A percentile compares a stretch with the other conserved stretches of the same genome.
These are phyloP conservation scores for Chirona hameri DNA, from an alignment of 2,888 invertebrate species.

Conservation along the genomic window DNA sequence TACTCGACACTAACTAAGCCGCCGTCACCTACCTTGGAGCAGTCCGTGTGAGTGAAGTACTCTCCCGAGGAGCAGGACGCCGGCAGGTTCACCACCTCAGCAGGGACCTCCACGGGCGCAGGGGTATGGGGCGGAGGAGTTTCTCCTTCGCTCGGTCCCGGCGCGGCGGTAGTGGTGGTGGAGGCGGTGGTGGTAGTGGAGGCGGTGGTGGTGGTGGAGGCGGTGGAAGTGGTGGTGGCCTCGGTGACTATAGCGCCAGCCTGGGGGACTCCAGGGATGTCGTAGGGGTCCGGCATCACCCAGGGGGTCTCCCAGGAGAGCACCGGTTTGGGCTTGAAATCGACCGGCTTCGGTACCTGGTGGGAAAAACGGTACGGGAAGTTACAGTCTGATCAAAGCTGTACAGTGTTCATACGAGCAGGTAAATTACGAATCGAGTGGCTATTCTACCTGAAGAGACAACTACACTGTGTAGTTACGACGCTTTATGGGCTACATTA, in stretches of 20 bases:
- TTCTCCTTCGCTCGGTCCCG: slow-evolving; percentile 29
- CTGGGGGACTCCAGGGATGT: slow-evolving; percentile 52
- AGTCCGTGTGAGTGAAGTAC: slow-evolving; percentile 37
- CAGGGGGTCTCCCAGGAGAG: slow-evolving; percentile 36
- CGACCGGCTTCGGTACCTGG: slow-evolving; percentile 62
- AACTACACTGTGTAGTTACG: no score
- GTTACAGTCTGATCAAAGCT: no score
- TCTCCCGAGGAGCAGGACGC: slow-evolving; percentile 40
- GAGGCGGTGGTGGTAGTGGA: slow-evolving; percentile 31
- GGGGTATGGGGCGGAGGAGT: slow-evolving; percentile 29
- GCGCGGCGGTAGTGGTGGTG: slow-evolving; percentile 38
- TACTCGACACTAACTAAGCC: no score
- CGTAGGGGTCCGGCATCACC: slow-evolving; percentile 50
- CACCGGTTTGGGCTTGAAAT: slow-evolving; percentile 44
- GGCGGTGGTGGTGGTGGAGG: slow-evolving; percentile 32
- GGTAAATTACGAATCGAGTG: no score
- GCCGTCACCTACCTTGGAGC: slow-evolving; percentile 37
- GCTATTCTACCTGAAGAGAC: no score
- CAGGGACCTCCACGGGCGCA: slow-evolving; percentile 36
- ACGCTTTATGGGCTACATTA: no score
- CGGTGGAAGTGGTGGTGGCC: slow-evolving; percentile 37
- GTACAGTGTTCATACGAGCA: no score
- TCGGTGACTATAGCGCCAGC: no score
- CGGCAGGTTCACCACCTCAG: slow-evolving; percentile 27
- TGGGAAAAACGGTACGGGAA: slow-evolving; percentile 44